Base-by-base conservation (phyloP, 2,888 invertebrate species). In the Agriopis aurantiaria region DNA sequence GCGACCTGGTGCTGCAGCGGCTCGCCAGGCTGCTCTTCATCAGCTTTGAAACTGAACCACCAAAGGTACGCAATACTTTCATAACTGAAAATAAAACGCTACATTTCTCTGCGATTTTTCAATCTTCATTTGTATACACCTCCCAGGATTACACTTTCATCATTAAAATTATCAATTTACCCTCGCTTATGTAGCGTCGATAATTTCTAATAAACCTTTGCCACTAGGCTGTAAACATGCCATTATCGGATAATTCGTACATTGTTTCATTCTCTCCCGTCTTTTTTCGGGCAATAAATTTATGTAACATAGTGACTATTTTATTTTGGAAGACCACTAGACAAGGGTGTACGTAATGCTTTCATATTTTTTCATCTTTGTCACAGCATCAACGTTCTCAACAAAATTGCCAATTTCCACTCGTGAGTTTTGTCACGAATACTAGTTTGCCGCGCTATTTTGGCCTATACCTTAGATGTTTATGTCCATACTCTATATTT, bases 21-120 rank as follows among this genome's bases (percentile, higher is more conserved):
- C 95, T 98, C 80, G 97, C 97, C 72, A 95, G 95, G 79, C 85
- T 97, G 78, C 96, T 97, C 80, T 96, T 96, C 89, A 96, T 97
- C 90, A 96, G 96, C 86, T 96, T 97, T 82, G 96, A 96, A 80
- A 91, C 88, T 68, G 94, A 94, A 85, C 85, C 88, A 60, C 76
- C 83, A 72, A 92, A 92, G 91, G 92, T 92, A 83, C 53, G 17
- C 0, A 11, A 43, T 3, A 4, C 2, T 14, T 56, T 41, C n/a
- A 56, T 41, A 9, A 5, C 6, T 51, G 1, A 14, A 4, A 10
- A 53, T 33, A 5, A 9, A 11, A 5, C 10, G 23, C 6, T 8
- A 48, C 7, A 17, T 51, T 53, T 14, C 17, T 17, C 14, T 51
- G 33, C 33, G 3, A 17, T 51, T 17, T 8, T 51, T 51, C 14